Conservation (phyloP, 2,113 vertebrate genomes). For the Planiliza haematocheilus region DNA sequence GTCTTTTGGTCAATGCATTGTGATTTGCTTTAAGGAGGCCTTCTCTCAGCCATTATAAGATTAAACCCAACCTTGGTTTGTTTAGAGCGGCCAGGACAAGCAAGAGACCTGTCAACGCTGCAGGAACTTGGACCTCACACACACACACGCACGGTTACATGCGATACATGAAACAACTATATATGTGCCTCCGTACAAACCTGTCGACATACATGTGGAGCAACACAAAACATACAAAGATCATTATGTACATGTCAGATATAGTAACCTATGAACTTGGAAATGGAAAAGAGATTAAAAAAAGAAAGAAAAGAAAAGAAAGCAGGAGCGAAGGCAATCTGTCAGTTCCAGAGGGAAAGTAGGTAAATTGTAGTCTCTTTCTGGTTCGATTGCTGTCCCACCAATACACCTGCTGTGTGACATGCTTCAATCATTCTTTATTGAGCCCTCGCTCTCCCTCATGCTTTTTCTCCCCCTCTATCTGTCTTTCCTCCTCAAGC, state of each 20-base stretch:
- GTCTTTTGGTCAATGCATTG: conserved; percentile 83
- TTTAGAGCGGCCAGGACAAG: conserved; percentile 74
- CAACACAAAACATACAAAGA: background rate
- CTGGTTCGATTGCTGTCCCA: conserved; percentile 50
- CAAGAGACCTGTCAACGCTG: conserved; percentile 80
- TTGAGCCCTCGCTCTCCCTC: conserved; percentile 47
- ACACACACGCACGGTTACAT: conserved; percentile 11
- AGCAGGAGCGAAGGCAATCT: conserved; percentile 19
- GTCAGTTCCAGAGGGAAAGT: conserved; percentile 48
- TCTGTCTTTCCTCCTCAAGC: conserved; percentile 24
- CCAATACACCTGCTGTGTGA: conserved; percentile 53
- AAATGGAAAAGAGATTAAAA: background rate
- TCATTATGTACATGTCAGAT: background rate
- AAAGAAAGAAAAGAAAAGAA: background rate
- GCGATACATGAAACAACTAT: conserved; percentile 12
- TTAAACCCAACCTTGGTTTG: conserved; percentile 83
- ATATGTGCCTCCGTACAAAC: background rate
- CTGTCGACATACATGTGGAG: conserved; percentile 1
- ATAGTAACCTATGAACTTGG: background rate
- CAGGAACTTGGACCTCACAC: conserved; percentile 59
- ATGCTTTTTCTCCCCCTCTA: conserved; percentile 6
- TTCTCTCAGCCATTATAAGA: conserved; percentile 84
- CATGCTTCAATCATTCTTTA: conserved; percentile 72
- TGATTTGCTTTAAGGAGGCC: conserved; percentile 85
- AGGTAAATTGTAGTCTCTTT: conserved; percentile 56